Conservation (phyloP, 2,888 invertebrate genomes). For the Polyploca ridens region DNA sequence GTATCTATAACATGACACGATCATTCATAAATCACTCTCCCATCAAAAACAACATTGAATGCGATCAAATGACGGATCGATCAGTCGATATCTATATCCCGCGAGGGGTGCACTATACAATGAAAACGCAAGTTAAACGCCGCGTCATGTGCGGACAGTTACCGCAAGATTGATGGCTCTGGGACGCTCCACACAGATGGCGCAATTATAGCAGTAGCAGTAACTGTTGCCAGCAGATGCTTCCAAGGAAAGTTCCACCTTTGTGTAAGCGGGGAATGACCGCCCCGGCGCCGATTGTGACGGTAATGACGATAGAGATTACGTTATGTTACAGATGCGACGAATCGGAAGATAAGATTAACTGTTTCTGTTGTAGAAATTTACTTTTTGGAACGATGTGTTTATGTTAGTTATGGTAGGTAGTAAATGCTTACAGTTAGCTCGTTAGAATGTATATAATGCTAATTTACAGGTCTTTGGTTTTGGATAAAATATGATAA, state of each 20-base stretch:
- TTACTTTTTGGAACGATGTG: not conserved
- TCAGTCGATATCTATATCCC: not conserved
- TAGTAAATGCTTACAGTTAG: no score
- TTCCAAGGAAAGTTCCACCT: conserved; percentile 5
- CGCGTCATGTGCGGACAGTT: conserved; percentile 45
- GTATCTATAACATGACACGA: no score
- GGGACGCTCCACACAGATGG: conserved; percentile 21
- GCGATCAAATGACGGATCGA: conserved; percentile 1
- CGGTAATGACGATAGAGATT: not conserved
- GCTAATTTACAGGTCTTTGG: no score
- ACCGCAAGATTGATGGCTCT: conserved; percentile 44
- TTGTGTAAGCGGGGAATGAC: not conserved
- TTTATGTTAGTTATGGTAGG: no score
- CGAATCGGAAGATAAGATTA: not conserved
- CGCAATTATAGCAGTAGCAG: conserved; percentile 33
- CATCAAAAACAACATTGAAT: not conserved
- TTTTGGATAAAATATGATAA: no score
- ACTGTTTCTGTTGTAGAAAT: not conserved
- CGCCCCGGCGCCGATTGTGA: not conserved
- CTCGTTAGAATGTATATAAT: no score
- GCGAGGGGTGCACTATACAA: conserved; percentile 18
- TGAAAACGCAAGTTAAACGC: conserved; percentile 44
- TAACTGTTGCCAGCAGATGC: conserved; percentile 25
- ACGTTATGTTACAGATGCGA: not conserved
- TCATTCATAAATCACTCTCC: not conserved